Conservation (phyloP, 2,797 vertebrate species). For the Tachyglossus aculeatus region DNA sequence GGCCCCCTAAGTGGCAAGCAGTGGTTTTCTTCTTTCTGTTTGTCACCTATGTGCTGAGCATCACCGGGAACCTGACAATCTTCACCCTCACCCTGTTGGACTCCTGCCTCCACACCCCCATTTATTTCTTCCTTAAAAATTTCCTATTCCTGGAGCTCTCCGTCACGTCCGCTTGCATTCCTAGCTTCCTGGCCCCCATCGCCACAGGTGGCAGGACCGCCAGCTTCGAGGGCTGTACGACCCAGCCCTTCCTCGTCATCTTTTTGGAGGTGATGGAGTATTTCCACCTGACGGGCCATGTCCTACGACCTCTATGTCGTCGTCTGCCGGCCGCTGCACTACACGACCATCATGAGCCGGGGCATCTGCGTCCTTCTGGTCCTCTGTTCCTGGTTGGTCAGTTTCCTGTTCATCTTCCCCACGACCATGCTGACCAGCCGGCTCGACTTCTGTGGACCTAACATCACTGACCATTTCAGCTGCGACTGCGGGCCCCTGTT, state of each 20-base stretch:
- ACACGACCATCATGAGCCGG: slow-evolving; percentile 44
- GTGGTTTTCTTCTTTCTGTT: too few relatives aligned
- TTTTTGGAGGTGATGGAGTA: too few relatives aligned
- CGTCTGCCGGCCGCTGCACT: slow-evolving; percentile 53
- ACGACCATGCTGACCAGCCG: slow-evolving; percentile 11
- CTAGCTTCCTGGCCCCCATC: slow-evolving; percentile 51
- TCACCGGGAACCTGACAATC: slow-evolving; percentile 54
- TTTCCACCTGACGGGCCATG: too few relatives aligned
- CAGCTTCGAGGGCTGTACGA: too few relatives aligned
- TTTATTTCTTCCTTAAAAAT: slow-evolving; percentile 63
- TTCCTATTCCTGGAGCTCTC: slow-evolving; percentile 60
- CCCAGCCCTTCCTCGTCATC: too few relatives aligned
- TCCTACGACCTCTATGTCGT: too few relatives aligned
- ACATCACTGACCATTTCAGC: slow-evolving; percentile 59
- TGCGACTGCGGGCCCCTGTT: slow-evolving; percentile 57
- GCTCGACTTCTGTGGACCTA: slow-evolving; percentile 51
- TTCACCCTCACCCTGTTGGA: slow-evolving; percentile 46
- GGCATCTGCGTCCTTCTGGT: slow-evolving; percentile 49
- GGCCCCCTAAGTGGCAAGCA: too few relatives aligned
- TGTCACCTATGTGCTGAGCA: too few relatives aligned
- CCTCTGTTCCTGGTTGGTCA: slow-evolving; percentile 14
- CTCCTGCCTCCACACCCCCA: slow-evolving; percentile 53
- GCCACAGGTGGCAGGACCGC: slow-evolving; percentile 28
- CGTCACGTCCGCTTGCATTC: slow-evolving; percentile 45
- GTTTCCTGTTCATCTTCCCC: slow-evolving; percentile 30